phyloP scores from a whole-genome alignment of 2,113 vertebrate species.

The Agapornis roseicollis region DNA sequence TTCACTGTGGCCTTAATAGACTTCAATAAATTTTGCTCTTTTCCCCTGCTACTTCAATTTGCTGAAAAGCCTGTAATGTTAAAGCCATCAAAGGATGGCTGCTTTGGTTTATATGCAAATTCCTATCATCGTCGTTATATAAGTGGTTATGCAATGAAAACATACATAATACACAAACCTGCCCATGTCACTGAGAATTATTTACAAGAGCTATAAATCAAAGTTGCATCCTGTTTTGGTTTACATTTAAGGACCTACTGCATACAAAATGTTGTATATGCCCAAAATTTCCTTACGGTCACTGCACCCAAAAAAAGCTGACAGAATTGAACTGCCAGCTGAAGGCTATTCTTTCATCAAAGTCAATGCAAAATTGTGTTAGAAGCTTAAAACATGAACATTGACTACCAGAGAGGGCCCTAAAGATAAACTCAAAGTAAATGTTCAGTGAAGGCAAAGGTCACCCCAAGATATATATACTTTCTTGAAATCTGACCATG shows the following conservation, averaged over 20 bases:
- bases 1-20: neutral
- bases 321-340: neutral
- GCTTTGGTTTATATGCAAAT: neutral
- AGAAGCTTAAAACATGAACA: slow-evolving; percentile 23
- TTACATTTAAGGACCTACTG: neutral
- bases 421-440: slow-evolving; percentile 40
- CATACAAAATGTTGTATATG: slow-evolving; percentile 11
- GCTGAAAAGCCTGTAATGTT: neutral
- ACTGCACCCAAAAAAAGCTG: neutral
- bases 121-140: neutral
- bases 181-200: neutral
- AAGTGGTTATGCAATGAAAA: slow-evolving; percentile 45
- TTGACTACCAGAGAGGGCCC: neutral
- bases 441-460: slow-evolving; percentile 42
- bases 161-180: neutral
- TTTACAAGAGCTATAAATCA: slow-evolving; percentile 4
- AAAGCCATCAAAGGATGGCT: neutral
- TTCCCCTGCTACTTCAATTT: neutral
- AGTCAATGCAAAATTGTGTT: slow-evolving; percentile 39
- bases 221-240: neutral
- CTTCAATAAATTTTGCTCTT: neutral
- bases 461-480: neutral
- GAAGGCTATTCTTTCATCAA: slow-evolving; percentile 45
- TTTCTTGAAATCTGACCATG: neutral
- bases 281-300: slow-evolving; percentile 21